Percentiles rank a stretch among this genome's conserved stretches.
Conservation (phyloP, 2,113 vertebrate genomes). For the Pholis gunnellus region DNA sequence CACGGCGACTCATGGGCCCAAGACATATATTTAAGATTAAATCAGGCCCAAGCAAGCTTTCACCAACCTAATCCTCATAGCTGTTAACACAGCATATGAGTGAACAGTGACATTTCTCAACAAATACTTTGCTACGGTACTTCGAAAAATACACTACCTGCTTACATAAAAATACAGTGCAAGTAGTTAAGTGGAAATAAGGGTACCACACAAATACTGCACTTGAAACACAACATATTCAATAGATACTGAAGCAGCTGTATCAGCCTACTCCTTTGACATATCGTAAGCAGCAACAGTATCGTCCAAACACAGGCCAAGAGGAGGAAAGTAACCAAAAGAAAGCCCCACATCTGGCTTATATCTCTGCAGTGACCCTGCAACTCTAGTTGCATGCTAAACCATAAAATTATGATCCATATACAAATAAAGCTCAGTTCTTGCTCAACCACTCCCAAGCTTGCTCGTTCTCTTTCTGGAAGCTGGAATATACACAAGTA, state of each 20-base stretch:
- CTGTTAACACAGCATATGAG: constrained; percentile 5
- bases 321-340: not conserved
- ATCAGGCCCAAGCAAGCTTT: constrained; percentile 11
- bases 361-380: not conserved
- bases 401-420: not conserved
- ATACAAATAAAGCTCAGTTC: not conserved
- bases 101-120: constrained; percentile 15
- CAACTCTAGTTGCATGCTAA: not conserved
- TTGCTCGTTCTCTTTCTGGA: not conserved
- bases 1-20: not conserved
- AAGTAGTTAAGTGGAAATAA: not conserved
- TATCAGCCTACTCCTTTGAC: constrained; percentile 18
- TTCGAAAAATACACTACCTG: not conserved
- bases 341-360: not conserved
- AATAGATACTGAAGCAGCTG: not conserved
- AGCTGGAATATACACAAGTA: not conserved
- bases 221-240: not conserved
- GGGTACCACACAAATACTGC: not conserved
- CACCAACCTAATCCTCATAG: constrained; percentile 7
- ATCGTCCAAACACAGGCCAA: not conserved
- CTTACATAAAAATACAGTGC: not conserved
- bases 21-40: not conserved
- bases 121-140: not conserved
- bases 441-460: not conserved
- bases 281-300: not conserved